Evolutionary conservation across 2,888 invertebrate species (phyloP), one percentile per base, ranked within the genome.

Genomic region (Zygothrica quintamaculata): DNA sequence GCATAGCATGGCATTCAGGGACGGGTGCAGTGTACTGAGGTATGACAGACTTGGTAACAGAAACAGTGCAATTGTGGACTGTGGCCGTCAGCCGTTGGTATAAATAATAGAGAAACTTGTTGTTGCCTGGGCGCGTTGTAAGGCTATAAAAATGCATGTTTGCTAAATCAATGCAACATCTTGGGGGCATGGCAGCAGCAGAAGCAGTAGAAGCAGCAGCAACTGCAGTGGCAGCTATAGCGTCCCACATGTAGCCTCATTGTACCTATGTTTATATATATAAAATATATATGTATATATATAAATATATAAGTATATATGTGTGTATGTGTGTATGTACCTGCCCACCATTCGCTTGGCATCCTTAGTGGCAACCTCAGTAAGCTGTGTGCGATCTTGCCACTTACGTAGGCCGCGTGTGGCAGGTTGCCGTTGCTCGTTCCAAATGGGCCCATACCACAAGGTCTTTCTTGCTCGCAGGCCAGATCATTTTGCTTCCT

Each of bases 101-200:
- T 87, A 81, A 87, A 81, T 87, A 81, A 81, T 87, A 74, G 87
- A 87, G 81, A 84, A 87, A 81, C 87, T 87, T 74, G 87, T 86
- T 86, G 80, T 62, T 72, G 73, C 71, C 73, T 80, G 87, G 87
- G 77, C 79, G 79, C 79, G 84, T 86, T 80, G 79, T 80, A 84
- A 77, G 84, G 72, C 84, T 77, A 80, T 74, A 86, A 84, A 82
- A 84, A 78, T 75, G 79, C 84, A 89, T 87, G 88, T 88, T 89
- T 78, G 82, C 74, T 87, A 89, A 88, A 88, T 88, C 86, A 88
- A 88, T 87, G 88, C 89, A 88, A 85, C 80, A 84, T 84, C 86
- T 81, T 84, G 80, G 80, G 80, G 80, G 80, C 80, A 80, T 86
- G 82, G 82, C 84, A 75, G 80, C 70, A 65, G 67, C 57, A 59